Conservation (phyloP, 2,888 invertebrate genomes). For the Hyposoter didymator region DNA sequence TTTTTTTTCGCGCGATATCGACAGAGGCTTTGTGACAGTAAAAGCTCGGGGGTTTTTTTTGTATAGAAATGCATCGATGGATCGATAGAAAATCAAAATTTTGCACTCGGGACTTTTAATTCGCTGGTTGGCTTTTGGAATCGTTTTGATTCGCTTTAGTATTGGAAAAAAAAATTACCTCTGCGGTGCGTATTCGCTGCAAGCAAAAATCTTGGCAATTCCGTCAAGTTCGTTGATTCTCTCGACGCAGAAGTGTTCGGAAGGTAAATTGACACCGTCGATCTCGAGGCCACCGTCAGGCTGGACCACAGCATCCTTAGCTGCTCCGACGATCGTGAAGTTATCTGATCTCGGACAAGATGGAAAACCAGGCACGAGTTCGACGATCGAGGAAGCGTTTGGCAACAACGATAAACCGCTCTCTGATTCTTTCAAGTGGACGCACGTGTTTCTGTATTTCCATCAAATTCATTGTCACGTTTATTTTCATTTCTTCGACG, state of each 20-base stretch:
- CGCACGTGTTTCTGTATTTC: conserved; percentile 75
- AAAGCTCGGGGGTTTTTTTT: not conserved
- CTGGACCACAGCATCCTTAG: conserved; percentile 85
- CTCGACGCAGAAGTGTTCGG: conserved; percentile 84
- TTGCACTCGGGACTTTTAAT: not conserved
- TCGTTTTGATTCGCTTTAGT: not conserved
- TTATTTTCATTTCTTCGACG: not conserved
- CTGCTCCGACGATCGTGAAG: conserved; percentile 87
- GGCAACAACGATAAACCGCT: conserved; percentile 80
- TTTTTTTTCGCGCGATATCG: not conserved
- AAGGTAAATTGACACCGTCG: conserved; percentile 82
- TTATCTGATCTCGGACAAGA: conserved; percentile 84
- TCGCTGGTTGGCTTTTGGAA: not conserved
- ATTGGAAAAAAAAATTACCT: conserved; percentile 71
- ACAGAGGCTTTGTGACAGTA: not conserved
- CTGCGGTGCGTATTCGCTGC: conserved; percentile 86
- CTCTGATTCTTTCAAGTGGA: conserved; percentile 68
- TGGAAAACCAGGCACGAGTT: conserved; percentile 86
- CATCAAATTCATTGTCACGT: not conserved
- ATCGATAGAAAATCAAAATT: not conserved
- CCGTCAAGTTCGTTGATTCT: conserved; percentile 80
- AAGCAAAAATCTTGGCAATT: conserved; percentile 87
- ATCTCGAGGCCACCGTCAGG: conserved; percentile 86
- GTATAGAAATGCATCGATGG: not conserved
- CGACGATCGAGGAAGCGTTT: conserved; percentile 78